phyloP scores from a whole-genome alignment of 1,140 invertebrate genomes.

The Zophobas atratus region DNA sequence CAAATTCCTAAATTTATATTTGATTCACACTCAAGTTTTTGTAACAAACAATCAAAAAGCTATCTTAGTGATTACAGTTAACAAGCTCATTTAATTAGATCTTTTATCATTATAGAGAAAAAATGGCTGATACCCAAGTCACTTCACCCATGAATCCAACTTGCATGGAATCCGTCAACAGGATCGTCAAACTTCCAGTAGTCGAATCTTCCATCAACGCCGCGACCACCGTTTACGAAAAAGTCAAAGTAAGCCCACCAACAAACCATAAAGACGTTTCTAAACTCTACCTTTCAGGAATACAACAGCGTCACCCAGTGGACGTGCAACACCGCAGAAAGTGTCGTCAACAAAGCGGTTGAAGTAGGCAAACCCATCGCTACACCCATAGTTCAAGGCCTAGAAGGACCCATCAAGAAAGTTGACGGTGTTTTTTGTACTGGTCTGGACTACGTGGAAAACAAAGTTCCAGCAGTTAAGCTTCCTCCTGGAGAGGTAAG shows the following conservation, averaged over 20 bases:
- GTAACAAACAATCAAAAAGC: too few species aligned
- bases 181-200: constrained; percentile 72
- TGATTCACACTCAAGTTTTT: too few species aligned
- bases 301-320: constrained; percentile 72
- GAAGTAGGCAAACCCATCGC: constrained; percentile 70
- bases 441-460: constrained; percentile 70
- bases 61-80: neutral
- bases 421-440: constrained; percentile 69
- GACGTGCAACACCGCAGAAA: constrained; percentile 73
- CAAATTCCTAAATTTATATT: neutral
- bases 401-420: constrained; percentile 69
- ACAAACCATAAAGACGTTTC: constrained; percentile 14
- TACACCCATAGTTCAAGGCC: constrained; percentile 69
- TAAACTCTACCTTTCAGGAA: constrained; percentile 65
- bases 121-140: constrained; percentile 35
- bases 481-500: constrained; percentile 69
- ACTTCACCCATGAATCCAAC: constrained; percentile 44
- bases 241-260: constrained; percentile 70
- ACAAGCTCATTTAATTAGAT: constrained; percentile 5
- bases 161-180: constrained; percentile 69
- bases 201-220: constrained; percentile 71
- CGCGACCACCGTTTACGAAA: constrained; percentile 71
- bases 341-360: constrained; percentile 68
- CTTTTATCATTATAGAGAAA: constrained; percentile 15
- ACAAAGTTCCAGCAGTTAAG: constrained; percentile 70